Base-by-base conservation (phyloP, 2,113 vertebrate genomes). In the Mormyrus iriodes region DNA sequence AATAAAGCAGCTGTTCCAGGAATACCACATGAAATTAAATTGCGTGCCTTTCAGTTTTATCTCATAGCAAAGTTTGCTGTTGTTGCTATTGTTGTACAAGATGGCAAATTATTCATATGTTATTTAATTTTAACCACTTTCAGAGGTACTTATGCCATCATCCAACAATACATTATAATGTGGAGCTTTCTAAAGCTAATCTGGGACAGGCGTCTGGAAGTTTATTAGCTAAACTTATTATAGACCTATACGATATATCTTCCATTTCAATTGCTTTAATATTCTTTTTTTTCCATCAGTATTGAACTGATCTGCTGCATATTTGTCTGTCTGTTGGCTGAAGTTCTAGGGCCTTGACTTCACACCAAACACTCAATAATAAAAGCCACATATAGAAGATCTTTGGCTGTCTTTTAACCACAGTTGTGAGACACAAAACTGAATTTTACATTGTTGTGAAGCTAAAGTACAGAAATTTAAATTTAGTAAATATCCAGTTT, bases 261-360 rank as follows among this genome's bases (percentile, higher is more conserved):
- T 84, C 27, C 52, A 89, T 35, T 42, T 21, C 3, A 44, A 55
- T n/a, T 31, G 27, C 65, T 48, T 52, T 48, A 55, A 58, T 24
- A 89, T 9, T 83, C 21, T 58, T 58, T 24, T 85, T 90, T 90
- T 88, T 90, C 49, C 86, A 58, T 88, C 27, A 69, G 52, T 4
- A 53, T 46, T 61, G 65, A 90, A 58, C 55, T 90, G 51, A 79
- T 84, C 4, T 27, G 79, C 89, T 89, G 48, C 88, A 76, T 3
- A 89, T 49, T 76, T 87, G 88, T 91, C 86, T 87, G 69, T 31
- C 88, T 76, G 61, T 86, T 89, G 90, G 84, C 88, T 46, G 85
- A 19, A 27, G 24, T 87, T 48, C 58, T 73, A 35, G 88, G 3
- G 90, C 82, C 90, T 88, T 91, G 69, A 90, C 55, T 86, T 88